phyloP scores from a whole-genome alignment of 2,888 invertebrate genomes.

The Cepaea hortensis region DNA sequence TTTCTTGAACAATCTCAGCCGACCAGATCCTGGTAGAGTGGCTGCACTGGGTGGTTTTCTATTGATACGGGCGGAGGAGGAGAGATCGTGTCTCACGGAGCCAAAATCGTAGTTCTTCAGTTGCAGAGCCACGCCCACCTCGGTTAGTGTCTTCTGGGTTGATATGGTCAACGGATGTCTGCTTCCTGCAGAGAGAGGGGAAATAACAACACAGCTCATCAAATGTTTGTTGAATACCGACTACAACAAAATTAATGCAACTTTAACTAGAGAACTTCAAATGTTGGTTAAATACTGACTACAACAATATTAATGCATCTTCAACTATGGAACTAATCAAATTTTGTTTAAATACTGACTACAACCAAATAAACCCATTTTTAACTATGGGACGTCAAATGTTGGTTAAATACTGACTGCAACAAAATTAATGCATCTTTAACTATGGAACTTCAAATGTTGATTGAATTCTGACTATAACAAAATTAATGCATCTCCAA shows the following conservation, averaged over 20 bases:
- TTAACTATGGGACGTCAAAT: no score
- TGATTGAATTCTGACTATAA: no score
- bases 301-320: no score
- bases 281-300: no score
- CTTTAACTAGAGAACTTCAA: no score
- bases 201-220: neutral
- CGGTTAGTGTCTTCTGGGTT: conserved; percentile 61
- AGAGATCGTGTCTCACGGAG: conserved; percentile 55
- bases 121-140: conserved; percentile 63
- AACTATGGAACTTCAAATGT: no score
- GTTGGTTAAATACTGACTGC: no score
- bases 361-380: no score
- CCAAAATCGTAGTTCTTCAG: conserved; percentile 60
- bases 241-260: neutral
- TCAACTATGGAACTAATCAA: no score
- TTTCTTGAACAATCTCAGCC: conserved; percentile 51
- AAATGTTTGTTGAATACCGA: neutral
- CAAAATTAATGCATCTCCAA: no score
- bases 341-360: no score
- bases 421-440: no score
- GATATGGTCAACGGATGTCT: conserved; percentile 62
- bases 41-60: conserved; percentile 64
- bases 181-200: conserved; percentile 59
- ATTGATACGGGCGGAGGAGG: conserved; percentile 47
- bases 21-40: conserved; percentile 64